phyloP scores from a whole-genome alignment of 1,140 invertebrate species.

The Oncopeltus fasciatus region DNA sequence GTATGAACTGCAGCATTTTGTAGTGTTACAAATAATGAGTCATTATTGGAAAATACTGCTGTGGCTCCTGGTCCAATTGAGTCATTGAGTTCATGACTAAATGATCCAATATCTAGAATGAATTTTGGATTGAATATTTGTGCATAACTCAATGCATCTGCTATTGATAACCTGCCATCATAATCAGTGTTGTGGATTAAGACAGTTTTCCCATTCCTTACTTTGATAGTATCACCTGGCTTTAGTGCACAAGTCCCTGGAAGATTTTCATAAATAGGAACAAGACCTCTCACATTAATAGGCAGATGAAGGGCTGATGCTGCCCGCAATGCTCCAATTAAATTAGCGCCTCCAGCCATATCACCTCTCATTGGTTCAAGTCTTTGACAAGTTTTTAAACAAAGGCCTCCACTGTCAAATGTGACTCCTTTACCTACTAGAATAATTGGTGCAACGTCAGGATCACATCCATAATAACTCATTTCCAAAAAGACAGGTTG shows the following conservation, averaged over 20 bases:
- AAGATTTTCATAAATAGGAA: slow-evolving; percentile 50
- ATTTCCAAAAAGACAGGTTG: slow-evolving; percentile 47
- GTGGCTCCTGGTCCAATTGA: slow-evolving; percentile 39
- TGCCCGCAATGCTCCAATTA: slow-evolving; percentile 37
- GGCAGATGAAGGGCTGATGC: slow-evolving; percentile 38
- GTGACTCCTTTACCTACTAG: slow-evolving; percentile 43
- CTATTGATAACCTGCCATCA: slow-evolving; percentile 45
- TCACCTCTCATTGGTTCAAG: slow-evolving; percentile 49
- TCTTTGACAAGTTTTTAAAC: slow-evolving; percentile 39
- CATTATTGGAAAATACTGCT: slow-evolving; percentile 41
- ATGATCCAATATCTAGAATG: slow-evolving; percentile 46
- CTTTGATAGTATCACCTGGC: slow-evolving; percentile 47
- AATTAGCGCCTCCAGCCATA: slow-evolving; percentile 52
- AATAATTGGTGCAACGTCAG: slow-evolving; percentile 31
- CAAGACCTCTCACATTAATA: slow-evolving; percentile 39
- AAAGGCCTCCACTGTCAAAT: slow-evolving; percentile 52
- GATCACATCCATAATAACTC: slow-evolving; percentile 33
- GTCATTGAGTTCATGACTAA: slow-evolving; percentile 41
- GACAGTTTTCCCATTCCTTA: slow-evolving; percentile 49
- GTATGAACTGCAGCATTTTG: slow-evolving; percentile 36
- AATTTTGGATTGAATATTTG: slow-evolving; percentile 41
- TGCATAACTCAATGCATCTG: slow-evolving; percentile 47
- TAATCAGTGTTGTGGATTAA: slow-evolving; percentile 50
- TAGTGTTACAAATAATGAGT: slow-evolving; percentile 35
- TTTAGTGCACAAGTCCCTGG: slow-evolving; percentile 42